Percentiles rank a stretch among this genome's conserved stretches.
Conservation (phyloP, 2,797 vertebrate species). For the Poeciliopsis presidionis region DNA sequence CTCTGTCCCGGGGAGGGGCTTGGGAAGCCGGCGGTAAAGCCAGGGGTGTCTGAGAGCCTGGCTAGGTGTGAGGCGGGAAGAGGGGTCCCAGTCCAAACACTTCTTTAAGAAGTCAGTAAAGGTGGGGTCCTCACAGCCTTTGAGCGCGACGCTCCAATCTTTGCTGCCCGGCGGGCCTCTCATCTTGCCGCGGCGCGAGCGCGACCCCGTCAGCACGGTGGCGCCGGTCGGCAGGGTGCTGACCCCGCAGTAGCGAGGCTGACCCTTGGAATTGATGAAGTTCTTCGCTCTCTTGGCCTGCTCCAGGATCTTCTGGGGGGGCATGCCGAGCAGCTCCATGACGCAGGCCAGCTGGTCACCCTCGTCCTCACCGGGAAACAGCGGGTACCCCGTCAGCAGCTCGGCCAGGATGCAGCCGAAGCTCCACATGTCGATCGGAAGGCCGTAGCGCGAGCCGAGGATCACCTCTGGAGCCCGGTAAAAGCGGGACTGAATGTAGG, state of each 20-base stretch:
- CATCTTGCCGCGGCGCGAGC: slow-evolving; percentile 92
- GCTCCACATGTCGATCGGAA: slow-evolving; percentile 98
- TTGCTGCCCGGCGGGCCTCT: slow-evolving; percentile 92
- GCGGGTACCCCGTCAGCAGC: slow-evolving; percentile 94
- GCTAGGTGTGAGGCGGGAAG: slow-evolving; percentile 88
- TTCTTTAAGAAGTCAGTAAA: slow-evolving; percentile 96
- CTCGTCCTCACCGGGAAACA: slow-evolving; percentile 97
- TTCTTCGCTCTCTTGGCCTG: slow-evolving; percentile 95
- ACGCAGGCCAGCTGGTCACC: slow-evolving; percentile 96
- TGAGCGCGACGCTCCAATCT: slow-evolving; percentile 91
- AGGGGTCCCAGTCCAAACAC: slow-evolving; percentile 96
- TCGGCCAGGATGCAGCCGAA: slow-evolving; percentile 97
- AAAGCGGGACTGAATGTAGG: slow-evolving; percentile 98
- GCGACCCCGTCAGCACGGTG: slow-evolving; percentile 86
- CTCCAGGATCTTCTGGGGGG: slow-evolving; percentile 91
- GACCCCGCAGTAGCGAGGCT: slow-evolving; percentile 94
- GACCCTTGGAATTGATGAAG: slow-evolving; percentile 96
- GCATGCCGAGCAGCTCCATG: slow-evolving; percentile 96
- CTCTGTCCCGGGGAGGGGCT: slow-evolving; percentile 81
- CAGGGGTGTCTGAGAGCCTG: slow-evolving; percentile 94
- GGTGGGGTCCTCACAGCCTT: slow-evolving; percentile 92
- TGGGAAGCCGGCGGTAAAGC: slow-evolving; percentile 90
- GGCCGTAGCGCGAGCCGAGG: slow-evolving; percentile 93
- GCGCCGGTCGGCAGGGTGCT: slow-evolving; percentile 88
- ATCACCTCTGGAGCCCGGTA: slow-evolving; percentile 96